Evolutionary conservation across 2,113 vertebrate genomes (phyloP).

Genomic region (Lophochroa leadbeateri): DNA sequence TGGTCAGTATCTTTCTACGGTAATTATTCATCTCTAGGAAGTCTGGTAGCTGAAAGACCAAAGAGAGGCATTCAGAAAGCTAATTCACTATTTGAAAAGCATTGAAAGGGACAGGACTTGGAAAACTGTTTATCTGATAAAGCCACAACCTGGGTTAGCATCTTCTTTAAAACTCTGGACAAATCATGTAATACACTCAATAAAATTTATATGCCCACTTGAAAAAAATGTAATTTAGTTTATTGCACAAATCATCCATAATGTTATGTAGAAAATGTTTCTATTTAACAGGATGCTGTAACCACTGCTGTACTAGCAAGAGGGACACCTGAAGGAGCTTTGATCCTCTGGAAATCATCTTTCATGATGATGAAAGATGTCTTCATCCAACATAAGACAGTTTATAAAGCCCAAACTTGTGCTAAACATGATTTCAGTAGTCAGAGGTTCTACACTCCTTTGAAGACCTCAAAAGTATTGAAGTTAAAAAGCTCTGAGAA

Average conservation of each 20-base stretch:
- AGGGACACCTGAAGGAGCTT: neutral
- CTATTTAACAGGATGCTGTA: neutral
- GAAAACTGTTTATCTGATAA: neutral
- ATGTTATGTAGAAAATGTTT: neutral
- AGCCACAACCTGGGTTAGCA: neutral
- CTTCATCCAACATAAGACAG: neutral
- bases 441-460: neutral
- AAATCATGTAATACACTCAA: neutral
- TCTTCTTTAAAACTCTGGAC: neutral
- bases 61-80: neutral
- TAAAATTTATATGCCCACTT: neutral
- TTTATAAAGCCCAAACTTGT: neutral
- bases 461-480: neutral
- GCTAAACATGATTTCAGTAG: neutral
- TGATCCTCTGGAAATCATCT: neutral
- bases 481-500: neutral
- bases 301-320: accelerated
- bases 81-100: neutral
- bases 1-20: neutral
- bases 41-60: neutral
- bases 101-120: neutral
- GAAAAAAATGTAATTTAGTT: neutral
- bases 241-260: neutral
- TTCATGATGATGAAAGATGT: neutral
- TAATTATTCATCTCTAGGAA: neutral